Conservation (phyloP, 2,888 invertebrate genomes). For the Abrostola tripartita region DNA sequence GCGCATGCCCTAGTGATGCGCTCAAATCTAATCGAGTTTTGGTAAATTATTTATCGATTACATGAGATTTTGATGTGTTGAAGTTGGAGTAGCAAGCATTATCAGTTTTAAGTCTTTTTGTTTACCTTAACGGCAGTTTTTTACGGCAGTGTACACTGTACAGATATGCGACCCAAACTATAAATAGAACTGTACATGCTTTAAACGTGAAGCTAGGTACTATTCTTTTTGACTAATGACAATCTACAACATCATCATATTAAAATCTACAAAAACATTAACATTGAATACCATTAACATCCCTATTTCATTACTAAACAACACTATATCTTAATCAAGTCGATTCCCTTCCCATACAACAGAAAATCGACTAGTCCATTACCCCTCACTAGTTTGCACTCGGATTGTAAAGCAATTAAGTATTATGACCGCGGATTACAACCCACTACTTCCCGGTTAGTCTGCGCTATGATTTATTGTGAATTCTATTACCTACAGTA, state of each 20-base stretch:
- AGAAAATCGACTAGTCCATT: not conserved
- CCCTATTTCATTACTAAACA: not conserved
- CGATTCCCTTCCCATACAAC: not conserved
- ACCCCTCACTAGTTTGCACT: conserved; percentile 53
- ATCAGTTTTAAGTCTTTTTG: not conserved
- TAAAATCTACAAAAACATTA: no score
- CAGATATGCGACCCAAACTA: no score
- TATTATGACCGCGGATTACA: conserved; percentile 48
- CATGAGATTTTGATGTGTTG: not conserved
- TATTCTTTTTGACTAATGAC: no score
- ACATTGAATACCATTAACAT: not conserved
- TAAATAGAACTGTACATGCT: no score
- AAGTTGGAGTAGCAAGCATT: no score
- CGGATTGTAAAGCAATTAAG: conserved; percentile 55
- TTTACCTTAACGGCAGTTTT: not conserved
- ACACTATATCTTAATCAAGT: not conserved
- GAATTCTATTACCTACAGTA: conserved; percentile 36
- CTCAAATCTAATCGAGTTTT: not conserved
- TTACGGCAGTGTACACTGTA: no score
- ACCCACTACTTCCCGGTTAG: conserved; percentile 48
- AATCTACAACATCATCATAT: no score
- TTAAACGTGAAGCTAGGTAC: no score
- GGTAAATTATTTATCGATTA: not conserved
- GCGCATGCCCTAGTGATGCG: conserved; percentile 35
- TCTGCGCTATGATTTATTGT: conserved; percentile 51